These are phyloP conservation scores for Odocoileus virginianus DNA, from an alignment of 2,113 vertebrate species.

Conservation along the genomic window DNA sequence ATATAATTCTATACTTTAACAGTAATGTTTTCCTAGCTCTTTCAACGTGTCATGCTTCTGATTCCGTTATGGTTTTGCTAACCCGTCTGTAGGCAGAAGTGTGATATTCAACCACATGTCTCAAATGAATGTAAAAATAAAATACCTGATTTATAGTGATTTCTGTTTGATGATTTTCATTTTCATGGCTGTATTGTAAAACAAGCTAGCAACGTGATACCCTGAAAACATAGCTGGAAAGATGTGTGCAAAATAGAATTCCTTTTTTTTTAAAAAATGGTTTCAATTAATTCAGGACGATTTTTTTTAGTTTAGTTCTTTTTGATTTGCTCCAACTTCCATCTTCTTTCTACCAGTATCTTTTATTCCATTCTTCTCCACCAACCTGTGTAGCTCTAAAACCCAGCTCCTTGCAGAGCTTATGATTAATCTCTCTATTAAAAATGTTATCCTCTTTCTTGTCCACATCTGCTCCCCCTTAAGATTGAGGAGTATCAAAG, in stretches of 20 bases:
- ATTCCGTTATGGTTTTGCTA: background rate
- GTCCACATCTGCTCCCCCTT: background rate
- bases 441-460: background rate
- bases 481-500: background rate
- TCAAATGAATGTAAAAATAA: background rate
- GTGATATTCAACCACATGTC: background rate
- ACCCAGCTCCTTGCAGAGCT: background rate
- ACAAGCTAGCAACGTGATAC: background rate
- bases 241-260: background rate
- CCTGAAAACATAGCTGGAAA: background rate
- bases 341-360: background rate
- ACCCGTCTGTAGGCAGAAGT: background rate
- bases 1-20: background rate
- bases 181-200: background rate
- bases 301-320: background rate
- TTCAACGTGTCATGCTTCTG: background rate
- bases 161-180: background rate
- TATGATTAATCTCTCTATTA: background rate
- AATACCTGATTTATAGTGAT: background rate
- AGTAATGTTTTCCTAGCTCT: background rate
- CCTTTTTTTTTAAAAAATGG: background rate
- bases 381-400: background rate
- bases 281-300: background rate
- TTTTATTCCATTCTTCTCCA: background rate
- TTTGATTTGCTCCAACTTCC: background rate